Evolutionary conservation across 2,888 invertebrate species (phyloP), one percentile per base, ranked within the genome.

Genomic region (Ceraclea dissimilis): DNA sequence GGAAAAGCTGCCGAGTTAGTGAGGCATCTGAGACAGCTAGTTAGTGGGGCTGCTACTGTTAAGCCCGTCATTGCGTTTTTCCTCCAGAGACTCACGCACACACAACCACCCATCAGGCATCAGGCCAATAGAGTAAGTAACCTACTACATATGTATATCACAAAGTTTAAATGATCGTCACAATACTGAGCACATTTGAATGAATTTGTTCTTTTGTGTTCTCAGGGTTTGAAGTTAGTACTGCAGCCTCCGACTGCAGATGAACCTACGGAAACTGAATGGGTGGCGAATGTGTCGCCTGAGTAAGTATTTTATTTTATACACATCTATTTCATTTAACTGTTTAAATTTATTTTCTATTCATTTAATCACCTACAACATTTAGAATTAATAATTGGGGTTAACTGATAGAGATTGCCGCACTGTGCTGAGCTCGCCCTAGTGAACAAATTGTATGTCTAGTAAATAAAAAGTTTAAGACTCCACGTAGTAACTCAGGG

Each of bases 21-120:
- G 51, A 75, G 74, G 18, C 83, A 82, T 66, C 69, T 83, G 60
- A 76, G 79, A 61, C 73, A 81, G 10, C 71, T 82, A 60, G 71
- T 70, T 64, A 76, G 76, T 61, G 71, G 73, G 1, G 73, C 69
- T 57, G 73, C 70, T 47, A 84, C 86, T 33, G 88, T 92, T 48
- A 85, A 86, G 60, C 94, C 95, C 66, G 88, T 93, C 50, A 75
- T 96, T 54, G 91, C 91, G 68, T 96, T 96, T 74, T 91, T 96
- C 70, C 78, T 93, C 66, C 80, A 90, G 64, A 75, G 94, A 21
- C 78, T 96, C 16, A 86, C 90, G 53, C 93, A 93, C 22, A 83
- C 86, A 52, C 90, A 91, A 64, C 84, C 86, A 44, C 79, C 83
- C 46, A 88, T 89, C 20, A 74, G 96, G 33, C 78, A 82, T 2